Conservation (phyloP, 2,888 invertebrate species). For the Harpalus rufipes region DNA sequence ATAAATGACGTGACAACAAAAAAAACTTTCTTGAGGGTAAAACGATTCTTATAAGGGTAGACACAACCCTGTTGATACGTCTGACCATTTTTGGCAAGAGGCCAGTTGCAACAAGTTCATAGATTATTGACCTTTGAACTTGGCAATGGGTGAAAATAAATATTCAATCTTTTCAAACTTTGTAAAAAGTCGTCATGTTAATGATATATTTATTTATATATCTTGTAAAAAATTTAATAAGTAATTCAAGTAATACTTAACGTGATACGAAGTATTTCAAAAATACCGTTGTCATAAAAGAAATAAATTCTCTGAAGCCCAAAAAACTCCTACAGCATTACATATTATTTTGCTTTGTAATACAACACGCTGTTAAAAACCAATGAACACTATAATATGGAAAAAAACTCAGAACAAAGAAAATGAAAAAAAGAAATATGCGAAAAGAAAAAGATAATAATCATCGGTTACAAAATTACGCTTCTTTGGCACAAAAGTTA, state of each 20-base stretch:
- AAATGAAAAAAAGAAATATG: constrained; percentile 18
- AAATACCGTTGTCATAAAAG: constrained; percentile 5
- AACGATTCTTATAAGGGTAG: not conserved
- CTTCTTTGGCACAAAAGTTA: constrained; percentile 18
- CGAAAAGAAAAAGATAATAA: constrained; percentile 50
- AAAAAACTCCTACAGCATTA: constrained; percentile 23
- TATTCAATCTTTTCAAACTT: too few species aligned
- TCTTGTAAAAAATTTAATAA: not conserved
- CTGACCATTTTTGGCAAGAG: constrained; percentile 51
- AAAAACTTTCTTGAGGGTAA: too few species aligned
- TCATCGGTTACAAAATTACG: constrained; percentile 49
- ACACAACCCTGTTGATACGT: constrained; percentile 53
- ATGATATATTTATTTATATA: too few species aligned
- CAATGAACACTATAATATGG: constrained; percentile 7
- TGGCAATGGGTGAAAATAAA: constrained; percentile 2
- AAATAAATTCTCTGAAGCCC: constrained; percentile 20
- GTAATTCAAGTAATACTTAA: not conserved
- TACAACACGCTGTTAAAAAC: constrained; percentile 24
- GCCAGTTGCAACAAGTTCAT: constrained; percentile 57
- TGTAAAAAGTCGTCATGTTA: too few species aligned
- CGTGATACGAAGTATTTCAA: constrained; percentile 3
- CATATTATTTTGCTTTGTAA: constrained; percentile 33
- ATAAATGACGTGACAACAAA: too few species aligned
- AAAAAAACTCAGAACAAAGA: constrained; percentile 29
- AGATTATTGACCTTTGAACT: constrained; percentile 61